Conservation (phyloP, 2,113 vertebrate species). For the Gopherus flavomarginatus region DNA sequence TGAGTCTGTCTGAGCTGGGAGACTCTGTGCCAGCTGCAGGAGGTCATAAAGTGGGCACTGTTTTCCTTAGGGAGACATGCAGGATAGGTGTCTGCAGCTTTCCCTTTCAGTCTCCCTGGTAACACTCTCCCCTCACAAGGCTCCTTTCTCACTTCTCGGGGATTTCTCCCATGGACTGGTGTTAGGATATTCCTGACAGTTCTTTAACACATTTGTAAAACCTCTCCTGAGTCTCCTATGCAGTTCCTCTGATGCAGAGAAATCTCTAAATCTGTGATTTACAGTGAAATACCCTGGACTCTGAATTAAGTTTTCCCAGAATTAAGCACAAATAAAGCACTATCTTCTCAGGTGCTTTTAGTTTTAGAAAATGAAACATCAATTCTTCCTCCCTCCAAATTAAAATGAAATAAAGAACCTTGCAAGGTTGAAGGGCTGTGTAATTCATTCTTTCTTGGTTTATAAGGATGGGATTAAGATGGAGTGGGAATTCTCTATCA, state of each 20-base stretch:
- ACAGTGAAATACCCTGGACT: neutral
- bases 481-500: neutral
- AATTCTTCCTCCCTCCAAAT: neutral
- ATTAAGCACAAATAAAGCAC: neutral
- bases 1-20: neutral
- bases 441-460: neutral
- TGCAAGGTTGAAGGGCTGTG: neutral
- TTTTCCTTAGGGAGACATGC: neutral
- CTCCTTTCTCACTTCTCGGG: neutral
- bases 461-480: neutral
- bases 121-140: neutral
- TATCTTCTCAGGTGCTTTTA: neutral
- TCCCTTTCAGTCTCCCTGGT: neutral
- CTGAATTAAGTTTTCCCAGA: neutral
- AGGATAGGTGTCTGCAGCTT: neutral
- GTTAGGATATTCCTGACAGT: neutral
- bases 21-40: neutral
- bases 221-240: neutral
- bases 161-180: neutral
- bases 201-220: neutral
- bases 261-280: neutral
- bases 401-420: neutral
- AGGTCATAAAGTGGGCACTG: neutral
- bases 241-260: neutral
- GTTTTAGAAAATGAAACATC: neutral